phyloP scores from a whole-genome alignment of 2,888 invertebrate species.

The Campaea margaritaria region DNA sequence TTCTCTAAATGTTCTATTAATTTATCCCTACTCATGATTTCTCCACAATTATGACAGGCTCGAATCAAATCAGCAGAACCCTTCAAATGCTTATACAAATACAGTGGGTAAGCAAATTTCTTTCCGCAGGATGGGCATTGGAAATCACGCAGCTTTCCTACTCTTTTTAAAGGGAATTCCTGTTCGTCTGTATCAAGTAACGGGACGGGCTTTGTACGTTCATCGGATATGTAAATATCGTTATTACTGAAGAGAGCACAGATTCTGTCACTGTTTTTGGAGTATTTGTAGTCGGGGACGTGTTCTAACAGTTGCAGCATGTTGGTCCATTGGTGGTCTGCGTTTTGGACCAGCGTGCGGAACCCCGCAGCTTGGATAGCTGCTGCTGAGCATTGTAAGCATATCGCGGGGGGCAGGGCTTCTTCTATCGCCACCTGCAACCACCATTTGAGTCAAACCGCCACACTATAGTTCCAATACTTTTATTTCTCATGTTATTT shows the following conservation, averaged over 20 bases:
- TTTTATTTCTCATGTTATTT: neutral
- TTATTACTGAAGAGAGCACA: slow-evolving; percentile 55
- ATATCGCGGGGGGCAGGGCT: slow-evolving; percentile 69
- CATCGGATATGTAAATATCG: slow-evolving; percentile 51
- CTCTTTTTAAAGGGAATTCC: slow-evolving; percentile 36
- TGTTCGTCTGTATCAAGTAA: slow-evolving; percentile 4
- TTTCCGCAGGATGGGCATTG: slow-evolving; percentile 69
- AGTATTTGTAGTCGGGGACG: slow-evolving; percentile 46
- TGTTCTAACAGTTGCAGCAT: slow-evolving; percentile 55
- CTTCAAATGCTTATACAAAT: slow-evolving; percentile 66
- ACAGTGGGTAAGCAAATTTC: slow-evolving; percentile 57
- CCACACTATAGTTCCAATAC: slow-evolving; percentile 53
- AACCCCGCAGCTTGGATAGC: slow-evolving; percentile 66
- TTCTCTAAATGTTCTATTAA: slow-evolving; percentile 59
- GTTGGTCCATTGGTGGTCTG: slow-evolving; percentile 59
- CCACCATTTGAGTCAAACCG: slow-evolving; percentile 70
- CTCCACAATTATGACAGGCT: slow-evolving; percentile 70
- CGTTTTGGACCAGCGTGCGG: slow-evolving; percentile 59
- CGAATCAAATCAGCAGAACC: slow-evolving; percentile 64
- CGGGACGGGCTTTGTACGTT: slow-evolving; percentile 21
- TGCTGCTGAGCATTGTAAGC: slow-evolving; percentile 61
- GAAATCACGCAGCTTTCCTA: slow-evolving; percentile 44
- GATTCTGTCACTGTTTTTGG: slow-evolving; percentile 39
- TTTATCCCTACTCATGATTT: slow-evolving; percentile 63
- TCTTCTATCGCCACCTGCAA: slow-evolving; percentile 73